Evolutionary conservation across 2,888 invertebrate species (phyloP), one percentile per base, ranked within the genome.

Genomic region (Drosophila bunnanda): DNA sequence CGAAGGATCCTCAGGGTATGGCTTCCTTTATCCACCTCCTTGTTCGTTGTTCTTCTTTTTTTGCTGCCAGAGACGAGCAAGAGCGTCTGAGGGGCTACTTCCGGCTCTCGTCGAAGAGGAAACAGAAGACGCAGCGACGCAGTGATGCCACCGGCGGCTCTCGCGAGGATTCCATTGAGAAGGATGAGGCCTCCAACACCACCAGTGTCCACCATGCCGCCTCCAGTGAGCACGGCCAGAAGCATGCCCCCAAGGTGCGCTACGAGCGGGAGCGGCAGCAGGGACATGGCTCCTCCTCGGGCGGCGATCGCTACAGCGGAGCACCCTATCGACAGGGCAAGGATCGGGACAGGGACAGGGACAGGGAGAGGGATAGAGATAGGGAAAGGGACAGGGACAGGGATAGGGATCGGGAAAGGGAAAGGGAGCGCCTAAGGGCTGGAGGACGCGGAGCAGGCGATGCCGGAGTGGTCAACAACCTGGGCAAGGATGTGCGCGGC

Each of bases 81-180:
- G 94, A 94, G 77, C 93, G 94, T 34, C 89, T 94, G 1, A 92
- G 94, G 30, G 93, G 94, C 60, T 94, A 94, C 88, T 94, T 94
- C 79, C 93, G 93, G 10, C 92, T 94, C 20, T 91, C 91, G 90
- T 93, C 90, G 88, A 93, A 90, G 88, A 93, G 88, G 87, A 82
- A 90, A 89, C 72, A 91, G 81, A 89, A 93, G 91, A 65, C 92
- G 80, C 75, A 83, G 36, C 89, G 93, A 1, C 86, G 93, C 74
- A 80, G 78, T 36, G 77, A 75, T 38, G 85, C 54, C 6, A 72
- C 67, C 5, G 78, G 62, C 6, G 58, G 55, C 1, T 50, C 43
- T 22, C 54, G 71, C 5, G 93, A 64, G 92, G 90, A 91, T 41
- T 90, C 91, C 44, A 89, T 90, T 28, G 91, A 91, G 58, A 91